Base-by-base conservation (phyloP, 1,140 invertebrate species). In the Triops cancriformis region DNA sequence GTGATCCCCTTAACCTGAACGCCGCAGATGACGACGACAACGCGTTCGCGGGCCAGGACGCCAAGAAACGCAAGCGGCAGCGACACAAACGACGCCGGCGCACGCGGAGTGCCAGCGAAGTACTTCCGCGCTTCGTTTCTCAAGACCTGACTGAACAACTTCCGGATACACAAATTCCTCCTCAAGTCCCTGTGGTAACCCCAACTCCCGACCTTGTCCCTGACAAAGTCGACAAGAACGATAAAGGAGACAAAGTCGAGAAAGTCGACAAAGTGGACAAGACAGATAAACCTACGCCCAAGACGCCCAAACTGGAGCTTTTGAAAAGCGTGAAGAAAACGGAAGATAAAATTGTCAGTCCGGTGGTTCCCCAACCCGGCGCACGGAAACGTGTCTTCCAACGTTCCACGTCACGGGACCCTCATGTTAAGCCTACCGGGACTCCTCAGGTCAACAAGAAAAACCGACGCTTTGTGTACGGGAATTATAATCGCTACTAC, bases 401-500 rank as follows among this genome's bases (percentile, higher is more conserved):
- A 1, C 78, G 76, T 41, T 74, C 75, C 28, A 75, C 51, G 14
- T 64, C 51, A 18, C 51, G 51, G 10, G 51, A 73, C 31, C 14
- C 43, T 64, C 90, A 89, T 75, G 93, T 93, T 84, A 89, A 91
- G 80, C 86, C 88, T 7, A n/a, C 12, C 11, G 72, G 73, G 72
- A 78, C 76, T 26, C 37, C 26, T 73, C 28, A 64, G 7, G 45
- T 31, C 75, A 80, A 72, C 43, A 78, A 80, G 80, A 91, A 92
- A 84, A 90, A 93, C 83, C 87, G 89, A 74, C 87, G 88, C 82
- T 98, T 95, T 85, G 92, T 94, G 78, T 97, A 93, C 88, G 97
- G 97, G 72, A 98, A 99, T 86, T 98, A 98, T 85, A 94, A 95
- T 83, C 91, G 94, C 83, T 98, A 98, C 87, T 98, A 98, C 84